A percentile compares a stretch with the other conserved stretches of the same genome.
phyloP scores from a whole-genome alignment of 1,140 invertebrate genomes.

The Orchesella cincta region DNA sequence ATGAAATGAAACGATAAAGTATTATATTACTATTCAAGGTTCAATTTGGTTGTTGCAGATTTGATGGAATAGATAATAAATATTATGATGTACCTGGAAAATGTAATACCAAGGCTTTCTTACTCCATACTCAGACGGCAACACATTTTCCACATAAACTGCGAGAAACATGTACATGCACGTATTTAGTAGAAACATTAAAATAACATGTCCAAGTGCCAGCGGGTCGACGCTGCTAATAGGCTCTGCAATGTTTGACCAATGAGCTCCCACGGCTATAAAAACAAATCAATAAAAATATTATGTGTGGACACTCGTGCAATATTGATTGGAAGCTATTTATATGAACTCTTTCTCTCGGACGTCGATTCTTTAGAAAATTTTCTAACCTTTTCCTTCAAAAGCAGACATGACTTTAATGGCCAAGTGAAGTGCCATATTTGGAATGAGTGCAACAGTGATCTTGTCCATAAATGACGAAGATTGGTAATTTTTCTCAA shows the following conservation, averaged over 20 bases:
- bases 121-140: slow-evolving; percentile 71
- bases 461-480: slow-evolving; percentile 36
- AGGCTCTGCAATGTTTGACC: slow-evolving; percentile 58
- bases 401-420: slow-evolving; percentile 45
- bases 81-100: slow-evolving; percentile 59
- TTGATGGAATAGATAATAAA: slow-evolving; percentile 23
- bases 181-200: slow-evolving; percentile 56
- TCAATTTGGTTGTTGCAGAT: neutral
- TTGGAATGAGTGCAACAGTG: slow-evolving; percentile 36
- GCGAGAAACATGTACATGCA: slow-evolving; percentile 56
- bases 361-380: no score
- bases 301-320: no score
- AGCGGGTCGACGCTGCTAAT: slow-evolving; percentile 60
- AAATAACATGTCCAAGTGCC: slow-evolving; percentile 56
- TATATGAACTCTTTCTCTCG: no score
- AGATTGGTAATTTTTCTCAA: slow-evolving; percentile 31
- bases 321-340: no score
- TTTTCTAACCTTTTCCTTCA: slow-evolving; percentile 49
- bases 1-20: neutral
- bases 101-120: slow-evolving; percentile 74
- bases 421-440: slow-evolving; percentile 43
- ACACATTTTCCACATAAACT: slow-evolving; percentile 72
- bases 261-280: slow-evolving; percentile 61
- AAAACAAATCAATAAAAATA: neutral
- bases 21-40: neutral